phyloP scores from a whole-genome alignment of 2,888 invertebrate species.

The Troides oblongomaculatus region DNA sequence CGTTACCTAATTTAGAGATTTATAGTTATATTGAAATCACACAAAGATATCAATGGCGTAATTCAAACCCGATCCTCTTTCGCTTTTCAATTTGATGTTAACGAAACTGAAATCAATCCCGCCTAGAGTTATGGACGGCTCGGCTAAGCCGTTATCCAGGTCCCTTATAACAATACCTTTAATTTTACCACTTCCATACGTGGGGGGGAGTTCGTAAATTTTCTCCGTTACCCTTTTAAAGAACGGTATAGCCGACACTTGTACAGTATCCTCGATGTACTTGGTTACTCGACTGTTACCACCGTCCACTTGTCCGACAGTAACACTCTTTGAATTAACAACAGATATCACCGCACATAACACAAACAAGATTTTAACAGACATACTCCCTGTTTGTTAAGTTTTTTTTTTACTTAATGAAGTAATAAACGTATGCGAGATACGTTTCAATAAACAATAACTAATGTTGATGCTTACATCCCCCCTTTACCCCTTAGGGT shows the following conservation, averaged over 20 bases:
- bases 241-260: neutral
- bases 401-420: too few relatives aligned
- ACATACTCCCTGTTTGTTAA: slow-evolving; percentile 36
- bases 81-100: slow-evolving; percentile 64
- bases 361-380: slow-evolving; percentile 42
- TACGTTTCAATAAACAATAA: neutral
- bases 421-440: neutral
- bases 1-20: too few relatives aligned
- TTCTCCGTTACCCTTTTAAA: neutral
- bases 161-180: slow-evolving; percentile 51
- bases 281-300: neutral
- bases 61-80: slow-evolving; percentile 60
- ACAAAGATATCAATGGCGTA: slow-evolving; percentile 67
- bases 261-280: neutral
- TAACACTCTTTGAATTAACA: slow-evolving; percentile 27
- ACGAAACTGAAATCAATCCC: slow-evolving; percentile 60
- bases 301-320: neutral
- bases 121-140: slow-evolving; percentile 64
- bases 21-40: slow-evolving; percentile 36
- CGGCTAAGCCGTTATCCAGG: slow-evolving; percentile 58
- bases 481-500: neutral
- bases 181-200: neutral
- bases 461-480: neutral
- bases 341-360: slow-evolving; percentile 38
- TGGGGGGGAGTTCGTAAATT: neutral